These are phyloP conservation scores for Calameuta filiformis DNA, from an alignment of 2,888 invertebrate genomes.

Conservation along the genomic window DNA sequence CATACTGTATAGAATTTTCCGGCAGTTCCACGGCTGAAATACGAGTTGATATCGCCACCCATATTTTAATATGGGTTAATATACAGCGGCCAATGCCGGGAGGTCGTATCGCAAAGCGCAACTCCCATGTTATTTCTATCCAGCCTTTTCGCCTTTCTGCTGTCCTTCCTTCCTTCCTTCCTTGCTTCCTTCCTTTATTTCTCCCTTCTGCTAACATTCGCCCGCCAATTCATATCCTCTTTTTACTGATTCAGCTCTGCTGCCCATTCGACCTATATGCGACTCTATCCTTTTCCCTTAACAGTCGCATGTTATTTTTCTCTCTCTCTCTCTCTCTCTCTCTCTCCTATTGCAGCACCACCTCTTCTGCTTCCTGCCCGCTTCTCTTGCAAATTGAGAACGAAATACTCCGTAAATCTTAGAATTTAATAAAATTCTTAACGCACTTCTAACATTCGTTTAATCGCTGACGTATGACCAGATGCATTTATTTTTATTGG, in stretches of 20 bases:
- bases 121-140: background rate
- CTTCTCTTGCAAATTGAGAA: conserved; percentile 13
- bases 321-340: background rate
- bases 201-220: background rate
- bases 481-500: background rate
- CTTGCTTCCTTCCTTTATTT: background rate
- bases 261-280: background rate
- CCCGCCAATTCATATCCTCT: background rate
- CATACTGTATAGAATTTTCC: background rate
- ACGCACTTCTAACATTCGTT: conserved; percentile 1
- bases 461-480: background rate
- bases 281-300: background rate
- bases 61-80: conserved; percentile 23
- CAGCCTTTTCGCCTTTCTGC: background rate
- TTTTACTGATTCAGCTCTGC: background rate
- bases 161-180: background rate
- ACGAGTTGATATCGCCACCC: conserved; percentile 17
- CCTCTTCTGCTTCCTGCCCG: background rate
- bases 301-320: background rate
- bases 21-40: conserved; percentile 10
- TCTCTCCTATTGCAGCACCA: background rate
- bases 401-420: conserved; percentile 17
- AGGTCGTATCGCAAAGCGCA: background rate
- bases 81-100: conserved; percentile 11
- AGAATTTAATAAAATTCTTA: conserved; percentile 21